Conservation (phyloP, 2,113 vertebrate genomes). For the Apus apus region DNA sequence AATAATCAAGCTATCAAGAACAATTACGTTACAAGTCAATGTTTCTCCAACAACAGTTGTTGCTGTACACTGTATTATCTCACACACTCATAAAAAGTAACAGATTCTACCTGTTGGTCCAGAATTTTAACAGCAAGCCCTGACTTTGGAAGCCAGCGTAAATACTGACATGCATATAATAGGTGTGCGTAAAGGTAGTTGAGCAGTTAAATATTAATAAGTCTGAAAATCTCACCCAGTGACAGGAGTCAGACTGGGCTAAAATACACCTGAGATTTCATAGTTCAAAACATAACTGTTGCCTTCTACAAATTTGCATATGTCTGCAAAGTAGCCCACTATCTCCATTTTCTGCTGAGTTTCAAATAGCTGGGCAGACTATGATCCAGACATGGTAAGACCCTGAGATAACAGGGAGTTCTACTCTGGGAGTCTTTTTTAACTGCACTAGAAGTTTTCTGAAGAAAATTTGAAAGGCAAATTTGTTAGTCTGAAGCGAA, state of each 20-base stretch:
- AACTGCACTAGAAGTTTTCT: background rate
- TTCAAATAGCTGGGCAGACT: background rate
- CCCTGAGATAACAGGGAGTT: background rate
- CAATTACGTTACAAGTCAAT: background rate
- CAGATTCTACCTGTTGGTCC: background rate
- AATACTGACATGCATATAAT: rapidly evolving
- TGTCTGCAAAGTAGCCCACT: background rate
- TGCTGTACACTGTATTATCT: background rate
- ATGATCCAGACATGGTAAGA: background rate
- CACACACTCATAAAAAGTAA: background rate
- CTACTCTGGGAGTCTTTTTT: background rate
- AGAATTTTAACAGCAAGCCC: background rate
- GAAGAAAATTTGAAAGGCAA: background rate
- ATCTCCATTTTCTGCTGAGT: background rate
- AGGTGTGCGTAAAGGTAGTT: background rate
- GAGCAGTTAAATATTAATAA: background rate
- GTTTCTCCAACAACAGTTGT: background rate
- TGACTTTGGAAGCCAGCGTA: background rate
- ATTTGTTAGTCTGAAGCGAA: conserved; percentile 6
- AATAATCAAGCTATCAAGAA: background rate
- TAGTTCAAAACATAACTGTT: background rate
- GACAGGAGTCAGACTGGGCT: background rate
- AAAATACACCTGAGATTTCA: background rate
- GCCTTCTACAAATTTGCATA: background rate
- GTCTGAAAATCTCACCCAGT: background rate